Conservation (phyloP, 1,140 invertebrate genomes). For the Drosophila asahinai region DNA sequence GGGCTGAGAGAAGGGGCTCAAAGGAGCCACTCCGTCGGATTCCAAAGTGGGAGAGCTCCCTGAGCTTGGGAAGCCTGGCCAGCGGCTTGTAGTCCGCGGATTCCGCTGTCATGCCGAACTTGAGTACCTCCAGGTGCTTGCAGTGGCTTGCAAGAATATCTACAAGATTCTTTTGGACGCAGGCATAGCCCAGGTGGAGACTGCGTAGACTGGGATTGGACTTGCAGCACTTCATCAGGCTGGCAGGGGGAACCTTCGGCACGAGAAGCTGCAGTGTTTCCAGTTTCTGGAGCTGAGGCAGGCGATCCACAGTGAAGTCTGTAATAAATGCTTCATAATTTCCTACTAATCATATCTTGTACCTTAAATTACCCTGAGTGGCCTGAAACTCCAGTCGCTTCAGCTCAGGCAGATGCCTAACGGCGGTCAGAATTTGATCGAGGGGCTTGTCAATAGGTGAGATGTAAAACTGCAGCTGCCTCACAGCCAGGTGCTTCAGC, state of each 20-base stretch:
- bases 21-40: slow-evolving; percentile 53
- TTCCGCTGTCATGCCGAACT: slow-evolving; percentile 59
- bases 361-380: slow-evolving; percentile 29
- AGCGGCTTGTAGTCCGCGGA: slow-evolving; percentile 32
- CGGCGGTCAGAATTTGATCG: slow-evolving; percentile 42
- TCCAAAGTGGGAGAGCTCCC: slow-evolving; percentile 45
- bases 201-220: slow-evolving; percentile 37
- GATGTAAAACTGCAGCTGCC: slow-evolving; percentile 9
- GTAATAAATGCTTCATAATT: background rate
- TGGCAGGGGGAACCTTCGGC: slow-evolving; percentile 7
- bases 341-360: background rate
- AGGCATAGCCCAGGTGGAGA: slow-evolving; percentile 49
- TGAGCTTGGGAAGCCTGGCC: slow-evolving; percentile 44
- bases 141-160: slow-evolving; percentile 58
- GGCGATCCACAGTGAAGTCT: slow-evolving; percentile 41
- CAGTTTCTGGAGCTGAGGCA: slow-evolving; percentile 25
- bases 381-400: slow-evolving; percentile 37
- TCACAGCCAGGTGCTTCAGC: slow-evolving; percentile 31
- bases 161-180: slow-evolving; percentile 25
- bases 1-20: slow-evolving; percentile 35
- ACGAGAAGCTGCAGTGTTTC: slow-evolving; percentile 40
- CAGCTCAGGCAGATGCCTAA: slow-evolving; percentile 19
- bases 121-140: slow-evolving; percentile 42
- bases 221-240: slow-evolving; percentile 56
- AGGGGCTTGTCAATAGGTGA: slow-evolving; percentile 29